Evolutionary conservation across 2,888 invertebrate species (phyloP), one percentile per base, ranked within the genome.

Genomic region (Xanthia togata): DNA sequence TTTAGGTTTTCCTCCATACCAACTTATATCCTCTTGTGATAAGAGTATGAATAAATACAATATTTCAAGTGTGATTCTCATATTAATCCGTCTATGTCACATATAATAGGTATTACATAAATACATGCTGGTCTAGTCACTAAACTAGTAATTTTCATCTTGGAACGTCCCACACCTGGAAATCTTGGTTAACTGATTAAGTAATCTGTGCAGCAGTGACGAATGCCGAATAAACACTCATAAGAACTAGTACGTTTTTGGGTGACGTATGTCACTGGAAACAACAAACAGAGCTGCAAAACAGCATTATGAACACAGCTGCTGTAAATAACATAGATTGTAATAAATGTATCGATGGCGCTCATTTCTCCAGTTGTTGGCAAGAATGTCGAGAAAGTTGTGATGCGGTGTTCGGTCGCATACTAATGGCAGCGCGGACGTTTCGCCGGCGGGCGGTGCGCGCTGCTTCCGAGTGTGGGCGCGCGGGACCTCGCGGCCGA

Each of bases 371-470:
- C 94, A 91, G 90, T 90, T 91, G 92, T 91, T 92, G 92, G 92
- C 92, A 96, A 95, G 96, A 96, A 96, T 96, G 96, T 95, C 94
- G 96, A 94, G 96, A 96, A 96, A 96, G 96, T 96, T 94, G 94
- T 95, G 95, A 94, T 95, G 94, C 94, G 93, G 91, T 90, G 92
- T 93, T 90, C 93, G 90, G 92, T 91, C 94, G 96, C 96, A 96
- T 96, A 96, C 96, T 96, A 96, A 96, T 96, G 93, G 88, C 89
- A 74, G 89, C 74, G 79, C 88, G 90, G 89, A 87, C 93, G 93
- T 94, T 93, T 93, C 93, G 94, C 92, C 90, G 81, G 81, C 83
- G 79, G 89, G n/a, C n/a, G 79, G 83, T 70, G 87, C 83, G 84
- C 78, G 70, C 62, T 65, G 82, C 76, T 76, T 78, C 87, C 80